Percentiles rank a stretch among this genome's conserved stretches.
Conservation (phyloP, 2,888 invertebrate genomes). For the Eupithecia insigniata region DNA sequence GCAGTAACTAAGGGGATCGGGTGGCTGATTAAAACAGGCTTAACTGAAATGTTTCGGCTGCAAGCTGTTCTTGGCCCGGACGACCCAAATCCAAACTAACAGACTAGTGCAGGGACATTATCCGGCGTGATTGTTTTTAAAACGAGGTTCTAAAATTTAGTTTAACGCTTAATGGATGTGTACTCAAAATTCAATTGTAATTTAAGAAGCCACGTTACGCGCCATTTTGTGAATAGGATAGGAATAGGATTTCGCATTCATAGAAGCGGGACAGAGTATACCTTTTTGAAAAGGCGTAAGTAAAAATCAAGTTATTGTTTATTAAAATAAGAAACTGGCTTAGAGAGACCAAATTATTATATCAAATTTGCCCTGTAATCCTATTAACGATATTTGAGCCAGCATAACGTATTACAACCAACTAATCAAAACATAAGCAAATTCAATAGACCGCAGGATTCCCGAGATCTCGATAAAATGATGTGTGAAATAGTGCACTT, state of each 20-base stretch:
- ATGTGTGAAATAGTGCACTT: no score
- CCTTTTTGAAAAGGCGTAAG: no score
- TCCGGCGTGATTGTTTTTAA: background rate
- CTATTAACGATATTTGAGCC: slow-evolving; percentile 73
- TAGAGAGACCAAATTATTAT: no score
- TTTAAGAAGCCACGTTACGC: background rate
- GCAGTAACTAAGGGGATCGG: slow-evolving; percentile 74
- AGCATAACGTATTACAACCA: slow-evolving; percentile 49
- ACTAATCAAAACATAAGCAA: no score
- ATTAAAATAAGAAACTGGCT: no score
- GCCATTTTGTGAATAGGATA: no score
- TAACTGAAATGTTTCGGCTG: slow-evolving; percentile 53
- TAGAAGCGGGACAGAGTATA: no score
- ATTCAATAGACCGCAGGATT: no score
- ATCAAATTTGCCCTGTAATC: slow-evolving; percentile 78
- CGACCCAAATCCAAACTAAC: slow-evolving; percentile 58
- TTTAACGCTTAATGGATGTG: background rate
- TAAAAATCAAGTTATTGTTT: no score
- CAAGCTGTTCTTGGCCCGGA: slow-evolving; percentile 43
- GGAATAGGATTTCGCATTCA: no score
- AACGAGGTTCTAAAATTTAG: background rate
- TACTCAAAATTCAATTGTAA: background rate
- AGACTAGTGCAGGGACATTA: slow-evolving; percentile 19
- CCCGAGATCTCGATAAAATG: no score
- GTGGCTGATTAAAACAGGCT: slow-evolving; percentile 75